These are phyloP conservation scores for Acrobasis repandana DNA, from an alignment of 2,888 invertebrate genomes.

Conservation along the genomic window DNA sequence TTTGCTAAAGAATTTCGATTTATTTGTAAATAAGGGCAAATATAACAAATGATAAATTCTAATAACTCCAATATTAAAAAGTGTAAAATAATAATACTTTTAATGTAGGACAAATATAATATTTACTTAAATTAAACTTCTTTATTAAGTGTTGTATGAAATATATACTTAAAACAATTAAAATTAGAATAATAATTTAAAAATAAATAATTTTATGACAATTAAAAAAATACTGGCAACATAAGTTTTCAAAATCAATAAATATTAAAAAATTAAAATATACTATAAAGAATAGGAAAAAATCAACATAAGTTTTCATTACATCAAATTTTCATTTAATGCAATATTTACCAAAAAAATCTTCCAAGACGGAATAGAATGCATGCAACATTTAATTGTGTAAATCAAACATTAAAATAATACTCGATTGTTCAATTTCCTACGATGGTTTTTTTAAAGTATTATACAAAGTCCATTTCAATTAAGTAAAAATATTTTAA, in stretches of 20 bases:
- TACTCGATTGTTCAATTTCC: too few species aligned
- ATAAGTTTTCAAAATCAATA: too few species aligned
- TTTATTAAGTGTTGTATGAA: neutral
- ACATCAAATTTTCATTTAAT: neutral
- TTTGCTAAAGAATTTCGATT: neutral
- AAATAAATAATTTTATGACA: neutral
- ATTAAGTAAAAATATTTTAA: too few species aligned
- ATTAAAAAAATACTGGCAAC: neutral
- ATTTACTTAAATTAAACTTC: too few species aligned
- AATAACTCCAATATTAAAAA: neutral
- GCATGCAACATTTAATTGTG: slow-evolving; percentile 1
- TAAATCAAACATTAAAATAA: neutral
- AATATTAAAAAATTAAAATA: neutral
- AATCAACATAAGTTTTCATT: too few species aligned
- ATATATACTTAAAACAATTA: neutral
- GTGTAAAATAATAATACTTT: too few species aligned
- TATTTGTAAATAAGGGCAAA: neutral
- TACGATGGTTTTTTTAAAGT: too few species aligned
- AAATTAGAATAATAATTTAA: neutral
- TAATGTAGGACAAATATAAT: too few species aligned
- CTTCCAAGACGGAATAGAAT: neutral
- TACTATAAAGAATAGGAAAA: neutral
- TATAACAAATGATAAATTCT: neutral
- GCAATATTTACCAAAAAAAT: slow-evolving; percentile 12
- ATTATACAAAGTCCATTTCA: too few species aligned